Evolutionary conservation across 1,140 invertebrate genomes (phyloP), one percentile per base, ranked within the genome.

Genomic region (Proctacanthus coquilletti): DNA sequence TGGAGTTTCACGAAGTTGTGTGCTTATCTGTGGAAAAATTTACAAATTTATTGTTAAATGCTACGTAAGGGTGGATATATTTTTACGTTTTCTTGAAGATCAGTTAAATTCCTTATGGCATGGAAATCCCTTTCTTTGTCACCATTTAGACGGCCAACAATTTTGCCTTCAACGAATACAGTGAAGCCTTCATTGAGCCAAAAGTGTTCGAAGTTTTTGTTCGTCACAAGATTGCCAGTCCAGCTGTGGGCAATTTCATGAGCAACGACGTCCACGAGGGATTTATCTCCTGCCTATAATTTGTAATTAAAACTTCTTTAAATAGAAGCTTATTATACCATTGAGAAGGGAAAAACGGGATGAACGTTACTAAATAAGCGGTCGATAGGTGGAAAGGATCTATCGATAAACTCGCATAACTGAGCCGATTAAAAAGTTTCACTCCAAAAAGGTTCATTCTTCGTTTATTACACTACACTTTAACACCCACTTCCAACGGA

Each of bases 111-210:
- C 19, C 72, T 66, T 37, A 80, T 63, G n/a, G 77, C 78, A 30
- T 69, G 61, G 58, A 94, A 88, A 50, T 93, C 82, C 39, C 84
- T 64, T 39, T 61, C 64, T 40, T 62, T 51, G 48, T 80, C 74
- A 4, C 74, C 73, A 48, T 69, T 51, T 45, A 84, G 49, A 43
- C 66, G 54, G 2, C 73, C 73, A 33, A 65, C 48, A 46, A 89
- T 84, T 64, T 91, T 92, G 36, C 83, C 65, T 61, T 93, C 85
- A 5, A 89, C 60, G 66, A 87, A 94, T 40, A 81, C 73, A 1
- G 89, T 94, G 53, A 92, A 89, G 4, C 89, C 88, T 68, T 94
- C 87, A 59, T 94, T 94, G 18, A 94, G 65, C 88, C 88, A 93
- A 62, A 95, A 93, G 61, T 94, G 81, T 63, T 92, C 82, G 56